Conservation (phyloP, 2,888 invertebrate genomes). For the Hirtodrosophila confusa region DNA sequence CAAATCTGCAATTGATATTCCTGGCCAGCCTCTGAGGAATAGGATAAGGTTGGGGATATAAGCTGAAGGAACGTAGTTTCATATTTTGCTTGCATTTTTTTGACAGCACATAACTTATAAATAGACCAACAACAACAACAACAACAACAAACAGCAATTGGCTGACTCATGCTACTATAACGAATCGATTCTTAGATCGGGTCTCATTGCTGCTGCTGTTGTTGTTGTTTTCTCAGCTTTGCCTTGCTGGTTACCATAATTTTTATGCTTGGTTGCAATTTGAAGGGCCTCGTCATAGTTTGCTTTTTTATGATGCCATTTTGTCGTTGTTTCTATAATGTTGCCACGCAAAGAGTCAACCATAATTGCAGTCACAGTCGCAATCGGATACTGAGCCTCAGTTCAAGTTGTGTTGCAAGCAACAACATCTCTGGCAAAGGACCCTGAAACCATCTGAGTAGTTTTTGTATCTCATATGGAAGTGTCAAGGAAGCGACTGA, state of each 20-base stretch:
- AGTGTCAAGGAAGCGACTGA: slow-evolving; percentile 42
- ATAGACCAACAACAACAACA: slow-evolving; percentile 27
- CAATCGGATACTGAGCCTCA: slow-evolving; percentile 55
- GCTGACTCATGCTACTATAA: slow-evolving; percentile 59
- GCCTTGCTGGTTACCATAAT: slow-evolving; percentile 54
- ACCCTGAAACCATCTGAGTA: slow-evolving; percentile 5
- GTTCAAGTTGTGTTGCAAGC: slow-evolving; percentile 62
- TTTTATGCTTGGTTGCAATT: slow-evolving; percentile 67
- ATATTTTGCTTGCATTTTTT: slow-evolving; percentile 53
- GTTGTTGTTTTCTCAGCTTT: slow-evolving; percentile 25
- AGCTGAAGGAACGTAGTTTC: slow-evolving; percentile 32
- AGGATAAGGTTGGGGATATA: slow-evolving; percentile 4
- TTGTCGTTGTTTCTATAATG: slow-evolving; percentile 13
- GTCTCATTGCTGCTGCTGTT: slow-evolving; percentile 28
- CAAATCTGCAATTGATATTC: slow-evolving; percentile 40
- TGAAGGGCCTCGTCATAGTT: slow-evolving; percentile 70
- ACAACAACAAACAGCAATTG: slow-evolving; percentile 25
- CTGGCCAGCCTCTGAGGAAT: slow-evolving; percentile 23
- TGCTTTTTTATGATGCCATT: slow-evolving; percentile 37
- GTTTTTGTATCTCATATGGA: slow-evolving; percentile 16
- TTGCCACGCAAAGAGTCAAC: slow-evolving; percentile 55
- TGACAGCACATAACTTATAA: slow-evolving; percentile 70
- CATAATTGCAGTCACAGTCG: slow-evolving; percentile 68
- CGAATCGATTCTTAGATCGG: slow-evolving; percentile 47
- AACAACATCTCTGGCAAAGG: slow-evolving; percentile 19